These are phyloP conservation scores for Drosophila neocordata DNA, from an alignment of 1,140 invertebrate genomes.

Conservation along the genomic window DNA sequence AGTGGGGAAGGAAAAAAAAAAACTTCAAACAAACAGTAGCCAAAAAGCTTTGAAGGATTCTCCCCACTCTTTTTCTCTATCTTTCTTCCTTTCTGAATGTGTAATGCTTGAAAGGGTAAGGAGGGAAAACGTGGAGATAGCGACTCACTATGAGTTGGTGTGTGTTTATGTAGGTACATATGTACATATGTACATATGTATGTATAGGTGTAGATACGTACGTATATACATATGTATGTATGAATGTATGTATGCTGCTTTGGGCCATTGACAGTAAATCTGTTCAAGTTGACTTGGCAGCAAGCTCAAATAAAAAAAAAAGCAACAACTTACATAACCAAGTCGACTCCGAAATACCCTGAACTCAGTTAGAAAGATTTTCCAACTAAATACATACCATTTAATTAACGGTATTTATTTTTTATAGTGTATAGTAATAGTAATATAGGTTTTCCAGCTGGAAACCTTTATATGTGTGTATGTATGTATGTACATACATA, in stretches of 20 bases:
- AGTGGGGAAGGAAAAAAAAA: conserved; percentile 28
- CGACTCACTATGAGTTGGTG: background rate
- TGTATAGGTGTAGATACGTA: background rate
- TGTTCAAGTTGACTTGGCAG: conserved; percentile 41
- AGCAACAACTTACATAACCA: background rate
- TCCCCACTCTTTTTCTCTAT: conserved; percentile 1
- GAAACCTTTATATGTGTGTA: too few species aligned
- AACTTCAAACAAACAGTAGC: conserved; percentile 59
- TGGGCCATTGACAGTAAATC: conserved; percentile 52
- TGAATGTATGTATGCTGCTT: conserved; percentile 20
- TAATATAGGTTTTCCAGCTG: too few species aligned
- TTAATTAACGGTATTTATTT: too few species aligned
- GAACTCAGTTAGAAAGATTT: background rate
- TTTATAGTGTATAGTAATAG: too few species aligned
- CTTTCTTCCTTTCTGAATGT: background rate
- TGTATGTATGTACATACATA: too few species aligned
- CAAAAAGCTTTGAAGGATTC: conserved; percentile 52
- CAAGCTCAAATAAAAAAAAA: conserved; percentile 10
- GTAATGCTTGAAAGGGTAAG: background rate
- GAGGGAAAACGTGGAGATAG: background rate
- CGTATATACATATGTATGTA: conserved; percentile 12
- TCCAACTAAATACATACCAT: too few species aligned
- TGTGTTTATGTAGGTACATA: background rate
- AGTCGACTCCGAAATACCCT: background rate
- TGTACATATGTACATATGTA: background rate